Evolutionary conservation across 2,113 vertebrate species (phyloP).

Genomic region (Copsychus sechellarum): DNA sequence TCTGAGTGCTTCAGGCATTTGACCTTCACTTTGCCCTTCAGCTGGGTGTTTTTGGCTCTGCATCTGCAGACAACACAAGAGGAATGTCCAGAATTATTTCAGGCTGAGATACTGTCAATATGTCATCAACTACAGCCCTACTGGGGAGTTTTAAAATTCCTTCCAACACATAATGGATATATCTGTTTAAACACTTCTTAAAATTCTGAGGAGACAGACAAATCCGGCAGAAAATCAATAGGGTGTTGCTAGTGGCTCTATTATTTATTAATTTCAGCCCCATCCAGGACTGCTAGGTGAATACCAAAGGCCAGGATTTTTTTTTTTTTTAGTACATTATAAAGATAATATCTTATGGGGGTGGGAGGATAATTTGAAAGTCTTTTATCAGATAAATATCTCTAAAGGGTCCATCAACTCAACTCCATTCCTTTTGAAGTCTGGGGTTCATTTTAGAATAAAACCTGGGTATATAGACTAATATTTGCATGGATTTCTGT

Average conservation of each 20-base stretch:
- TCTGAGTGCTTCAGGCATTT: background rate
- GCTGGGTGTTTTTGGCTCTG: background rate
- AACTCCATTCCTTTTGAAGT: background rate
- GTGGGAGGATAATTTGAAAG: background rate
- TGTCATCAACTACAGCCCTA: conserved; percentile 35
- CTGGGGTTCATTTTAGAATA: background rate
- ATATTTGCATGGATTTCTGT: background rate
- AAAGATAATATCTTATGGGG: background rate
- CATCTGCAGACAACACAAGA: background rate
- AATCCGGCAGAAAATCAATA: conserved; percentile 59
- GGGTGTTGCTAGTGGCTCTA: conserved; percentile 31
- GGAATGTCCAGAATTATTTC: conserved; percentile 30
- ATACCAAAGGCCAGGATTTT: background rate
- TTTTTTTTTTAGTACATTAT: background rate
- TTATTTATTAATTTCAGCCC: conserved; percentile 61
- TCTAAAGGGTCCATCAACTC: background rate
- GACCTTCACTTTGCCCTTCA: conserved; percentile 48
- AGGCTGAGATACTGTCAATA: conserved; percentile 50
- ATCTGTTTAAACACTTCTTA: conserved; percentile 62
- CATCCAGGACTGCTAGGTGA: background rate
- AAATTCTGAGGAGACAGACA: conserved; percentile 56
- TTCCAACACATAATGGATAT: conserved; percentile 57
- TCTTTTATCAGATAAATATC: background rate
- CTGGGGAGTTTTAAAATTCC: conserved; percentile 47
- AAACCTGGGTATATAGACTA: background rate